Percentiles rank a stretch among this genome's conserved stretches.
phyloP scores from a whole-genome alignment of 2,113 vertebrate species.

The Macrotis lagotis region DNA sequence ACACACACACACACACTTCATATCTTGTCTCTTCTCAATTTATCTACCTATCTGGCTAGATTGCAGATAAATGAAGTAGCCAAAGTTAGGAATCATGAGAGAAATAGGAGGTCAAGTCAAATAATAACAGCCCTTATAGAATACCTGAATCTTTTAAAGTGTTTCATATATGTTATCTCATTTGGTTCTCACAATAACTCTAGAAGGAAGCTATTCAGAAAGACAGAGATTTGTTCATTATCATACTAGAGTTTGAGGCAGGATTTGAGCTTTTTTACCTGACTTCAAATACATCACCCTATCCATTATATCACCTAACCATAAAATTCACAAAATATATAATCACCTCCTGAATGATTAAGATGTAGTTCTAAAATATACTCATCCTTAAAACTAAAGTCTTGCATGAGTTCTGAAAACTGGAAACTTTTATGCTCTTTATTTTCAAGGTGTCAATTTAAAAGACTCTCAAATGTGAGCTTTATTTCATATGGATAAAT shows the following conservation, averaged over 20 bases:
- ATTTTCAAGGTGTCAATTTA: slow-evolving; percentile 34
- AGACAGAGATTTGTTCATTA: not conserved
- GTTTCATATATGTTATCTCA: not conserved
- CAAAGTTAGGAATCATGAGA: not conserved
- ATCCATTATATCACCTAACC: not conserved
- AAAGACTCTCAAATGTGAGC: slow-evolving; percentile 31
- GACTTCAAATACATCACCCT: not conserved
- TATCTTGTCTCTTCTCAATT: slow-evolving; percentile 31
- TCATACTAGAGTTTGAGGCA: not conserved
- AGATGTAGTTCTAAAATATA: slow-evolving; percentile 22
- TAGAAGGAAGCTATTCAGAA: not conserved
- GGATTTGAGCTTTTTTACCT: not conserved
- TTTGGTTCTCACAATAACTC: not conserved
- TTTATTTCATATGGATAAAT: slow-evolving; percentile 47
- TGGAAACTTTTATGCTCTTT: not conserved
- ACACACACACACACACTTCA: too few relatives aligned
- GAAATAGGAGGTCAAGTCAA: not conserved
- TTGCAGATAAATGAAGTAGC: slow-evolving; percentile 25
- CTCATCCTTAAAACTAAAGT: slow-evolving; percentile 42
- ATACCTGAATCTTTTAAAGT: not conserved
- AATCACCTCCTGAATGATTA: slow-evolving; percentile 23
- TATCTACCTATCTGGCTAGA: not conserved
- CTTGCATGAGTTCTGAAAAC: slow-evolving; percentile 46
- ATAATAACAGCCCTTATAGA: not conserved
- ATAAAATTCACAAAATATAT: slow-evolving; percentile 42